Evolutionary conservation across 2,797 vertebrate species (phyloP), one percentile per base, ranked within the genome.

Genomic region (Pseudocheirus occidentalis): DNA sequence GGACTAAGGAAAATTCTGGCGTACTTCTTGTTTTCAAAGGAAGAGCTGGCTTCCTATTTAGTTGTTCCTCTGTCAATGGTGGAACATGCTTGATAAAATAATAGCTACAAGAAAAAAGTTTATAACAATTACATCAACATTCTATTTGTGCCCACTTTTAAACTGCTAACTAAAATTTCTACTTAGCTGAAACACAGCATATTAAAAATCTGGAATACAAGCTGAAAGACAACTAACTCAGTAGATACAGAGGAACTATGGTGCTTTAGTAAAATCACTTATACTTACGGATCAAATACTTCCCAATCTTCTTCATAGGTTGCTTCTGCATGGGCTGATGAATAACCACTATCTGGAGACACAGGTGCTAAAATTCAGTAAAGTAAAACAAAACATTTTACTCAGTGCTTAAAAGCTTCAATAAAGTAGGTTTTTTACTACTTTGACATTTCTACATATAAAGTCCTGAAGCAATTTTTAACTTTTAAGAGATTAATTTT

Each of bases 231-330:
- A 87, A 87, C 10, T 46, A 40, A 50, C 40, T 46, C 6, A 81
- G n/a, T 59, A 93, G 1, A 90, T 10, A 90, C 92, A 62, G 46
- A 95, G 12, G 90, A 91, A 46, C 59, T 46, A 93, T 10, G 58
- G 28, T 95, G 92, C 93, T 40, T 89, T 81, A 94, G 29, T 92
- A 90, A 28, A 96, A 93, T 9, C 90, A 94, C 73, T 92, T 94
- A 89, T 92, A 93, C 11, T 73, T 62, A 99, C 99, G 99, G 99
- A 98, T 99, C 99, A 99, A 99, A 99, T 93, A 99, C 99, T 98
- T 99, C 99, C 99, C 99, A 99, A 98, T 99, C 99, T 98, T 99
- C 99, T 97, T 99, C 99, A 97, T 99, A 99, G 91, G 99, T 99
- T 73, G 99, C 99, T 97, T 99, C 99, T 90, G 99, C 99, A 5